Evolutionary conservation across 2,888 invertebrate species (phyloP), one percentile per base, ranked within the genome.

Genomic region (Entomobrya multifasciata): DNA sequence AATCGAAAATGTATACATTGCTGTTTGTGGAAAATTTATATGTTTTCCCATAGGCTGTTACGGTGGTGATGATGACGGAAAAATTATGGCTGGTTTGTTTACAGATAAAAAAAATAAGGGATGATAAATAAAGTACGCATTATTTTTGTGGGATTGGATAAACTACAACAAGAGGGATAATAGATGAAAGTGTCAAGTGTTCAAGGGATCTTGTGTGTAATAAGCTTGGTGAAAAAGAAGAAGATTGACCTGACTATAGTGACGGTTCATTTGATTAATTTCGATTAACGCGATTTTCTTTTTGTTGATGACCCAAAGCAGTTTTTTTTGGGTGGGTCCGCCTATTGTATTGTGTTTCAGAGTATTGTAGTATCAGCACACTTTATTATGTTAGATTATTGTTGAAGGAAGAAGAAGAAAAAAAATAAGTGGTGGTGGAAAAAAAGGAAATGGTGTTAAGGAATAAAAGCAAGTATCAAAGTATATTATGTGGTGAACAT

Each of bases 241-340:
- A 80, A 62, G 11, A 41, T 5, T 8, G 41, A 67, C 36, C 17
- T 41, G 65, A n/a, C 55, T 72, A 83, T n/a, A n/a, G n/a, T n/a
- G n/a, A n/a, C n/a, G 88, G 84, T 76, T 88, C 88, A 87, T 90
- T 90, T 90, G 90, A 90, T 90, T 90, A 90, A 90, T 90, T 88
- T 89, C 88, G 86, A 89, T 89, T 88, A 90, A 89, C 87, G 30
- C 60, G n/a, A n/a, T n/a, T n/a, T 60, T 30, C 47, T 47, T 60
- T 77, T 49, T 79, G 49, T 77, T 84, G 77, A 76, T 83, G 49
- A 76, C 47, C 60, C 62, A 78, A 60, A 76, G 49, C 72, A 25
- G 57, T 60, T 60, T 30, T 44, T 44, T n/a, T n/a, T n/a, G n/a
- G n/a, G n/a, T n/a, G n/a, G n/a, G n/a, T n/a, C n/a, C n/a, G n/a